Evolutionary conservation across 2,797 vertebrate species (phyloP).

Genomic region (Cuculus canorus): DNA sequence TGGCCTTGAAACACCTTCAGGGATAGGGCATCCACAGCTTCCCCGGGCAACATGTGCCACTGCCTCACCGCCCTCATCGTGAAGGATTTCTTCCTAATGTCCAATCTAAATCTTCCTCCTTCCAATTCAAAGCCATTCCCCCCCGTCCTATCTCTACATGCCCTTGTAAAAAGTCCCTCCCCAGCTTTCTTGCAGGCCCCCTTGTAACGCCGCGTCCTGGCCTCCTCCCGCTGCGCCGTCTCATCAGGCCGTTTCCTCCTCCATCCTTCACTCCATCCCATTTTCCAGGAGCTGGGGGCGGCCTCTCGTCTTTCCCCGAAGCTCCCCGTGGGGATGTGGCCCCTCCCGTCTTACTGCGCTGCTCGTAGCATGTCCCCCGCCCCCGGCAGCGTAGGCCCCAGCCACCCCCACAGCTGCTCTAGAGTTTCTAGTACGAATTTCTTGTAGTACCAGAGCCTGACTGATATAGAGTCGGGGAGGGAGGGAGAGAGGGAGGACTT

Average conservation of each 20-base stretch:
- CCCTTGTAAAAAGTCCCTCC: too few species aligned
- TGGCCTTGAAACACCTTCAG: too few species aligned
- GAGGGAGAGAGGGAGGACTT: neutral
- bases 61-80: too few species aligned
- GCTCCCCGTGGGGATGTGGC: neutral
- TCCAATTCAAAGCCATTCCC: too few species aligned
- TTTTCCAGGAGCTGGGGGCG: neutral
- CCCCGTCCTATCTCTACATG: too few species aligned
- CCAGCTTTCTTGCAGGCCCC: too few species aligned
- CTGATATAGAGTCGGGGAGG: neutral
- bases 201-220: neutral
- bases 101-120: too few species aligned
- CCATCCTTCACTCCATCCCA: neutral
- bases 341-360: neutral
- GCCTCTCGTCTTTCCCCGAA: neutral
- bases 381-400: neutral
- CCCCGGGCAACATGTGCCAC: too few species aligned
- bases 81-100: too few species aligned
- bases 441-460: neutral
- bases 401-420: neutral
- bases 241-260: neutral
- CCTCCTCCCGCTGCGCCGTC: constrained; percentile 10
- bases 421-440: neutral
- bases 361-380: neutral
- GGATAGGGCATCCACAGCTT: too few species aligned